Base-by-base conservation (phyloP, 2,113 vertebrate species). In the Antigone vipio region DNA sequence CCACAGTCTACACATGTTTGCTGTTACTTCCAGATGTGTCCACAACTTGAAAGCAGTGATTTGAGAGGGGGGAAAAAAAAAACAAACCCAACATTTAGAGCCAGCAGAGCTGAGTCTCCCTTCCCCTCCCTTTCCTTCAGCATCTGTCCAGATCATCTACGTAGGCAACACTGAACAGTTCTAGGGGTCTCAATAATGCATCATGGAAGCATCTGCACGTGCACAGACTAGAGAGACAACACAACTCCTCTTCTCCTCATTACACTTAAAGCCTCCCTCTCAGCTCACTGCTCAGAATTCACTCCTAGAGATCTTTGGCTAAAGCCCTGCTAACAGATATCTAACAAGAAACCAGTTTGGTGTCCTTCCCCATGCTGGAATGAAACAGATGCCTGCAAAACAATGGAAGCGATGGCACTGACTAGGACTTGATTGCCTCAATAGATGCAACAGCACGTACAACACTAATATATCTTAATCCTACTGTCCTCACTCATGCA, bases 1-100 rank as follows among this genome's bases (percentile, higher is more conserved):
- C 58, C 91, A 68, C 79, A 89, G 49, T 32, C 89, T 96, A 71
- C 96, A 95, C 92, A 12, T 95, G 96, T 92, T 96, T 95, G 91
- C 77, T 95, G 96, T 96, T 97, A 97, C 87, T 96, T 97, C 96
- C 97, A 97, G 97, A 97, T 96, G 95, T 62, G 74, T 95, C 84
- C 92, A 94, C 84, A 92, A 92, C 86, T 95, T 97, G 91, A 95
- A 97, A 95, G 92, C 58, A 66, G 58, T 47, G 45, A 95, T 92
- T 95, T 93, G 52, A 86, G 72, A 91, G 14, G 11, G 45, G 17
- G 45, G 7, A 45, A 45, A 45, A 18, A 26, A 64, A 49, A 58
- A 19, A 15, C 40, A 42, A 42, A 42, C 40, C 40, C 11, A 38
- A 45, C 20, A 52, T 95, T 81, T 20, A 42, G 24, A 92, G 49